A percentile compares a stretch with the other conserved stretches of the same genome.
These are phyloP conservation scores for Mesoclemmys tuberculata DNA, from an alignment of 2,113 vertebrate species.

Conservation along the genomic window DNA sequence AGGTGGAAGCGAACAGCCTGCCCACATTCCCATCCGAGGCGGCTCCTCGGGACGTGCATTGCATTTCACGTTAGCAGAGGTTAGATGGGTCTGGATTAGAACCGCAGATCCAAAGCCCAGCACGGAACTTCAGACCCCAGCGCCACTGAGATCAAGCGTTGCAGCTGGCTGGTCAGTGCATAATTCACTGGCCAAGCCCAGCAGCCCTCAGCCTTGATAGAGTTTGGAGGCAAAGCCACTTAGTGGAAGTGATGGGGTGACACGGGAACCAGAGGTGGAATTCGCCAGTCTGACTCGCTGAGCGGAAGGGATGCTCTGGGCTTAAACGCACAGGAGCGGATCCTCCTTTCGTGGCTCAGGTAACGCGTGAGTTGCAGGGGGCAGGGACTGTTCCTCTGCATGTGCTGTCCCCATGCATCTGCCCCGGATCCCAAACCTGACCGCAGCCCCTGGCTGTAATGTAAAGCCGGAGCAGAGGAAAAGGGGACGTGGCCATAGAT, in stretches of 20 bases:
- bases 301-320: neutral
- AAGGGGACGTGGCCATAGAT: neutral
- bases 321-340: neutral
- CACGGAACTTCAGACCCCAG: neutral
- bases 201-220: neutral
- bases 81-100: neutral
- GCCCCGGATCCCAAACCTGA: neutral
- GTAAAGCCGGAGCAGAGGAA: neutral
- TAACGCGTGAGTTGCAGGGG: neutral
- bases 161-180: neutral
- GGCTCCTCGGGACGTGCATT: neutral
- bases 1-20: neutral
- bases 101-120: neutral
- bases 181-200: neutral
- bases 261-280: neutral
- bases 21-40: neutral
- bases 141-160: neutral
- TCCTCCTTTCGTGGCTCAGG: neutral
- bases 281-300: neutral
- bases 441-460: neutral
- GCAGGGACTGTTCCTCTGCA: neutral
- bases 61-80: neutral
- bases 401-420: accelerated
- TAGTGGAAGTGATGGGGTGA: neutral
- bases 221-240: neutral